Evolutionary conservation across 37 sponge, comb jelly and placozoan genomes (phyloP).

Genomic region (Agelas oroides): DNA sequence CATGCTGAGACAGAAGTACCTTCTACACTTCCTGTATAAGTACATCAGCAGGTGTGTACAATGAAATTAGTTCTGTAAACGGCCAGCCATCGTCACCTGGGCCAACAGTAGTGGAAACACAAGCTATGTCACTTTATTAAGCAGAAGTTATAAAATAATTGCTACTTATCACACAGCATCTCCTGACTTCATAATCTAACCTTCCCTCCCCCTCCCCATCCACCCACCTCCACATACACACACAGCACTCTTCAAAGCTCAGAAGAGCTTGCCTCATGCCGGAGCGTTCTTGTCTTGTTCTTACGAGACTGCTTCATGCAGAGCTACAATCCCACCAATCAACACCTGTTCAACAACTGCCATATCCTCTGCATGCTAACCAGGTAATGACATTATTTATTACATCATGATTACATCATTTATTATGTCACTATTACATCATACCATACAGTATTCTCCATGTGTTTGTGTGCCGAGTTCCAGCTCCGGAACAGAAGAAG

Average conservation of each 20-base stretch:
- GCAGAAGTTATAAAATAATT: too few species aligned
- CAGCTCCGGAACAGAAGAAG: slow-evolving; percentile 55
- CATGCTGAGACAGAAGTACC: slow-evolving; percentile 54
- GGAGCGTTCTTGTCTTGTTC: slow-evolving; percentile 25
- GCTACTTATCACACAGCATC: too few species aligned
- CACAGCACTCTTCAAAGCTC: slow-evolving; percentile 51
- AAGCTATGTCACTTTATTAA: too few species aligned
- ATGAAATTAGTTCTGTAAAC: neutral
- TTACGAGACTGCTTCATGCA: slow-evolving; percentile 34
- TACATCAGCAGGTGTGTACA: slow-evolving; percentile 64
- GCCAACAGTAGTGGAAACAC: too few species aligned
- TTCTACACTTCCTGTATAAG: slow-evolving; percentile 75
- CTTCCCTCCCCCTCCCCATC: neutral
- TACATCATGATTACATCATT: too few species aligned
- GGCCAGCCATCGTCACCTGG: too few species aligned
- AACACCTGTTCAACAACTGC: slow-evolving; percentile 10
- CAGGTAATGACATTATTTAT: slow-evolving; percentile 22
- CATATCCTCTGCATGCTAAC: slow-evolving; percentile 70
- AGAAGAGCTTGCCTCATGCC: slow-evolving; percentile 32
- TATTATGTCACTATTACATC: neutral
- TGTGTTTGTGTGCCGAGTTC: slow-evolving; percentile 68
- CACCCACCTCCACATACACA: neutral
- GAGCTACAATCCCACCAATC: slow-evolving; percentile 14
- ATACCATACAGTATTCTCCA: slow-evolving; percentile 50
- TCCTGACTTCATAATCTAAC: neutral